Evolutionary conservation across 2,113 vertebrate genomes (phyloP), one percentile per base, ranked within the genome.

Genomic region (Natator depressus): DNA sequence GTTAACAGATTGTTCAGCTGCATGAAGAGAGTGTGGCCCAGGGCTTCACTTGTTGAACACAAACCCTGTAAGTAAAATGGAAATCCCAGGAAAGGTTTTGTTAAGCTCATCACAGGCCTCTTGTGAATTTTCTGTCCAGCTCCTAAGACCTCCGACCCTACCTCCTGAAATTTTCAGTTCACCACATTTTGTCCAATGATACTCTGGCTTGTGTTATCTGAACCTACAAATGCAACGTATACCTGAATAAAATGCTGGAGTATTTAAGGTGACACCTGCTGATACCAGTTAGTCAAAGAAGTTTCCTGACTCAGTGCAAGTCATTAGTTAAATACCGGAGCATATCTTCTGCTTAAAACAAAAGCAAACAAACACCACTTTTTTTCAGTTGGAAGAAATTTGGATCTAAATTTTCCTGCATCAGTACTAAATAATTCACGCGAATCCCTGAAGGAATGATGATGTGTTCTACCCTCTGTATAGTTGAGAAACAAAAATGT

Each of bases 11-110:
- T 2, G 1, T 5, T 0, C 19, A 86, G 86, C 27, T 27, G 57
- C 42, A 57, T 0, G 0, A 57, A 57, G 25, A 29, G 42, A 29
- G 47, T 6, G 31, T 3, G 4, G 20, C 7, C 0, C 0, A 22
- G 6, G 46, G 2, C 78, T 69, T 76, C 14, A 8, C 31, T 89
- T 80, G 82, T 54, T 75, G 57, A 91, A 84, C 31, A 46, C 62
- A 91, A 93, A 6, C 25, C 59, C 59, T 83, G 27, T 62, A 29
- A 13, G 11, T 38, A 72, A 92, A 81, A 86, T 12, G 14, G 62
- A 82, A 92, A 81, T 62, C 47, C 24, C n/a, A 22, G 87, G 80
- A 82, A 72, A 72, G n/a, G n/a, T 38, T 38, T 72, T 57, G 55
- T 27, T 57, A 27, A 11, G 55, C 55, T 12, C 24, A 57, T 57